These are phyloP conservation scores for Syngnathus floridae DNA, from an alignment of 2,113 vertebrate genomes.

Conservation along the genomic window DNA sequence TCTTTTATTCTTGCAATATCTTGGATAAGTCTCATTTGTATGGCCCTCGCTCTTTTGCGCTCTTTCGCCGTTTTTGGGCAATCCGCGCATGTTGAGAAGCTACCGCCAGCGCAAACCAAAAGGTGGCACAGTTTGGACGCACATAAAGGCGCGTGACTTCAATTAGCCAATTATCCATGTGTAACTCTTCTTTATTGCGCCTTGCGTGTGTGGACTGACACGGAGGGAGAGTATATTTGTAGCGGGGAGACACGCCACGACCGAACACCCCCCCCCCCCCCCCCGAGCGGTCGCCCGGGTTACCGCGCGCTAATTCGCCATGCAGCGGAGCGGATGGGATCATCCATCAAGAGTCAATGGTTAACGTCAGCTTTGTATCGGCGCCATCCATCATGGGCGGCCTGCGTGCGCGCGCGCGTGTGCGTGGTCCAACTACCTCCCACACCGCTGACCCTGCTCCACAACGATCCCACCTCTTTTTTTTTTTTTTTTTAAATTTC, in stretches of 20 bases:
- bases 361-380: slow-evolving; percentile 70
- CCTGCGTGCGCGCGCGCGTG: slow-evolving; percentile 20
- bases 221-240: slow-evolving; percentile 20
- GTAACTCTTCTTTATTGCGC: slow-evolving; percentile 23
- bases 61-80: not conserved
- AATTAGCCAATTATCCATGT: slow-evolving; percentile 20
- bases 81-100: slow-evolving; percentile 24
- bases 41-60: not conserved
- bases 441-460: slow-evolving; percentile 46
- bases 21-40: not conserved
- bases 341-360: slow-evolving; percentile 79
- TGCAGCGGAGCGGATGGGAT: slow-evolving; percentile 60
- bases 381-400: slow-evolving; percentile 64
- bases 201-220: slow-evolving; percentile 29
- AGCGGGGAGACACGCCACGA: not conserved
- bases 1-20: not conserved
- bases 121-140: slow-evolving; percentile 23
- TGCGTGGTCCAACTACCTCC: slow-evolving; percentile 38
- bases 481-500: slow-evolving; percentile 20
- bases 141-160: slow-evolving; percentile 41
- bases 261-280: too few species aligned
- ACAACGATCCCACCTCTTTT: slow-evolving; percentile 24
- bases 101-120: not conserved
- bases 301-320: slow-evolving; percentile 54
- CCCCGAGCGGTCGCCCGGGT: slow-evolving; percentile 41